Evolutionary conservation across 2,113 vertebrate genomes (phyloP), one percentile per base, ranked within the genome.

Genomic region (Piliocolobus tephrosceles): DNA sequence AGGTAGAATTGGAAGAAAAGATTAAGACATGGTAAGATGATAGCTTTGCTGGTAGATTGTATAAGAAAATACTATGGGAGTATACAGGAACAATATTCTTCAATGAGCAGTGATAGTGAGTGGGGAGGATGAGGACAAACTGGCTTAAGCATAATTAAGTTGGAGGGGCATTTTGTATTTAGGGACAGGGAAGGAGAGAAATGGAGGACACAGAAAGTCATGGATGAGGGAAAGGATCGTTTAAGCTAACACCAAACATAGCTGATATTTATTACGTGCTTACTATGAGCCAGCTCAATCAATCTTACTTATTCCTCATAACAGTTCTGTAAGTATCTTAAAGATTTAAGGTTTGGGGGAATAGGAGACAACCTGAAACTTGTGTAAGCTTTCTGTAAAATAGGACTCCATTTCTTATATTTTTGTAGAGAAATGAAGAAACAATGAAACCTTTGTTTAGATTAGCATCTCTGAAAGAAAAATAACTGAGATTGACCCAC

Each of bases 371-470:
- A 66, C 5, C 5, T 89, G 35, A 23, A 90, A 79, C 43, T 92
- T 66, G 64, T 70, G 38, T 23, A 78, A 72, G 8, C 6, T 89
- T 55, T 75, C 61, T 97, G 43, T 38, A 58, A 90, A 75, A 45
- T 35, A 50, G 38, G 22, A 14, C 10, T 91, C 50, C 4, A 38
- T 94, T 73, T 70, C 47, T 85, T n/a, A 83, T 38, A 55, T 73
- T 66, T 73, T 93, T 91, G 18, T 50, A 70, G n/a, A 58, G 38
- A 88, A 95, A 83, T 78, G 25, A 90, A 95, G 22, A 91, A 32
- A 83, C 18, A 52, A 32, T 72, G 38, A 90, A 82, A 61, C 72
- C 94, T 22, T 95, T 55, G 23, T 88, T 90, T 90, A 64, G 4
- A 32, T 3, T 64, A 20, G n/a, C 0, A 14, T 81, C 72, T 94